A percentile compares a stretch with the other conserved stretches of the same genome.
Conservation (phyloP, 2,888 invertebrate species). For the Acanthoscelides obtectus region DNA sequence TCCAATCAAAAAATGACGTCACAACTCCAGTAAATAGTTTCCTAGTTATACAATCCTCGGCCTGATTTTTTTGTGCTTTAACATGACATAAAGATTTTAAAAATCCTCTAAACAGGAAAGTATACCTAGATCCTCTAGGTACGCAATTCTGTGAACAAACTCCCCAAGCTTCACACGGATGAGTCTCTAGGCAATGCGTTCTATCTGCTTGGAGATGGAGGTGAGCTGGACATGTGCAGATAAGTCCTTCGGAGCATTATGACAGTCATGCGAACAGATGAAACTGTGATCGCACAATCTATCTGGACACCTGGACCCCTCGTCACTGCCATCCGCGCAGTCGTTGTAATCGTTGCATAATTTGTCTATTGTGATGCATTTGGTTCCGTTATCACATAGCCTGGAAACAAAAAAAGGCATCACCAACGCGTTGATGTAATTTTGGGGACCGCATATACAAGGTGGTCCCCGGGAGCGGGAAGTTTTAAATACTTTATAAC, state of each 20-base stretch:
- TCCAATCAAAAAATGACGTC: too few species aligned
- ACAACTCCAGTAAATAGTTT: too few species aligned
- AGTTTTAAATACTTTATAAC: too few species aligned
- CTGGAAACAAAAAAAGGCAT: conserved; percentile 40
- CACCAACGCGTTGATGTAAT: too few species aligned
- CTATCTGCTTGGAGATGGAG: conserved; percentile 64
- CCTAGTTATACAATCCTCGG: too few species aligned
- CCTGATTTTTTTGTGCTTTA: too few species aligned
- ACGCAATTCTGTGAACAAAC: conserved; percentile 63
- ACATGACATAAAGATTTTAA: too few species aligned
- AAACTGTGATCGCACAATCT: conserved; percentile 56
- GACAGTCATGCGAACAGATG: conserved; percentile 70
- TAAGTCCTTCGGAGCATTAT: conserved; percentile 68
- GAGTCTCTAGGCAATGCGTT: conserved; percentile 60
- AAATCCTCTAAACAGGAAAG: too few species aligned
- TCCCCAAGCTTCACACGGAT: conserved; percentile 68
- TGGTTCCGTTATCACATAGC: conserved; percentile 63
- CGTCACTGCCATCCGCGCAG: conserved; percentile 75
- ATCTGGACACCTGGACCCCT: conserved; percentile 62
- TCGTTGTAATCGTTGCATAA: conserved; percentile 71
- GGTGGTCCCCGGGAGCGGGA: too few species aligned
- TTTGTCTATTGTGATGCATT: conserved; percentile 66
- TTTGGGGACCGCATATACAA: too few species aligned
- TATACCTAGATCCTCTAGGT: conserved; percentile 45
- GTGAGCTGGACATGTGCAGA: conserved; percentile 70